Evolutionary conservation across 2,888 invertebrate species (phyloP).

Genomic region (Amphimallon solstitiale): DNA sequence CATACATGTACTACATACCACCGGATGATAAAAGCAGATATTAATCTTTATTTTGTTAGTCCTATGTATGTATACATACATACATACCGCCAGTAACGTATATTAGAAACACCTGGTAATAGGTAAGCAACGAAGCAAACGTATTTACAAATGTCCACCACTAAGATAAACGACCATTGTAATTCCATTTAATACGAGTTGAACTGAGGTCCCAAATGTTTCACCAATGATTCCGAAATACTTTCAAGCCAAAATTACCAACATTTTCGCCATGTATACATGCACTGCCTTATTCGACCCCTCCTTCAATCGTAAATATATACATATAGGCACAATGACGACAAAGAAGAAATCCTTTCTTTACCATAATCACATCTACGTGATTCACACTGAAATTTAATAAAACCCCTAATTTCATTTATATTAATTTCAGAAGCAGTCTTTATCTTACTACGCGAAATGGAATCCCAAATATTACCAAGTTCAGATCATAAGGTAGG

Average conservation of each 20-base stretch:
- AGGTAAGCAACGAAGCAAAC: background rate
- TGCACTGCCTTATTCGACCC: too few relatives aligned
- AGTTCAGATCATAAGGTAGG: too few relatives aligned
- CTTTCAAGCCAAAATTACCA: slow-evolving; percentile 18
- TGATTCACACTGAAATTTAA: background rate
- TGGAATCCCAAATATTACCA: background rate
- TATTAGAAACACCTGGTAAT: slow-evolving; percentile 26
- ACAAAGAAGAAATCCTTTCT: background rate
- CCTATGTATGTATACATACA: slow-evolving; percentile 2
- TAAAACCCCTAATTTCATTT: background rate
- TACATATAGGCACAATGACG: background rate
- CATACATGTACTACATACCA: background rate
- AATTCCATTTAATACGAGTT: slow-evolving; percentile 36
- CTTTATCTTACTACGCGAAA: background rate
- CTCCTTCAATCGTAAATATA: background rate
- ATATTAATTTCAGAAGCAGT: background rate
- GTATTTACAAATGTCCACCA: slow-evolving; percentile 35
- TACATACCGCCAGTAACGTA: slow-evolving; percentile 17
- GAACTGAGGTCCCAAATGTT: slow-evolving; percentile 19
- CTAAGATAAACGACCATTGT: slow-evolving; percentile 37
- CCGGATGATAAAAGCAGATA: slow-evolving; percentile 9
- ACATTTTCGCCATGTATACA: slow-evolving; percentile 24
- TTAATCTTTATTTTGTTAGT: slow-evolving; percentile 37
- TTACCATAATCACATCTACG: slow-evolving; percentile 3
- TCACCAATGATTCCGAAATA: slow-evolving; percentile 32